Percentiles rank a stretch among this genome's conserved stretches.
Evolutionary conservation across 2,888 invertebrate genomes (phyloP).

Genomic region (Mesorhabditis sp.): DNA sequence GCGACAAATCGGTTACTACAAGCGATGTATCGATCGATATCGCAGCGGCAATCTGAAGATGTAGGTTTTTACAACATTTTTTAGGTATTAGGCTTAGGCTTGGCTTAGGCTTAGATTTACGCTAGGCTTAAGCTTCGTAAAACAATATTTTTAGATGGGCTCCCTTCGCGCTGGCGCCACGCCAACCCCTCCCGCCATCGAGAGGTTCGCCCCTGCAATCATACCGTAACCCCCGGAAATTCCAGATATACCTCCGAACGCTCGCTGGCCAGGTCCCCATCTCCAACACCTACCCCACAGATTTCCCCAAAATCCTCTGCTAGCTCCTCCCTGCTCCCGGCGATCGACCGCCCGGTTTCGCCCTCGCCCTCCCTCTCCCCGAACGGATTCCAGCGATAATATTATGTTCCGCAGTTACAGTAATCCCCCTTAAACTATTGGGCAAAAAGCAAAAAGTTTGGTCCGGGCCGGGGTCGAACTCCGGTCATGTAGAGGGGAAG

Average conservation of each 20-base stretch:
- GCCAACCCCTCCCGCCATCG: background rate
- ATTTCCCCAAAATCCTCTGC: background rate
- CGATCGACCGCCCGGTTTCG: background rate
- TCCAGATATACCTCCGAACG: constrained; percentile 1
- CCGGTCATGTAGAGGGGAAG: no score
- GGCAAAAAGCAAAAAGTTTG: no score
- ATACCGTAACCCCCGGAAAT: background rate
- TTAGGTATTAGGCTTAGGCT: no score
- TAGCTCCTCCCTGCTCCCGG: background rate
- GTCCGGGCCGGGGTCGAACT: no score
- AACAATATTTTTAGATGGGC: background rate
- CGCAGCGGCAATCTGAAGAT: constrained; percentile 6
- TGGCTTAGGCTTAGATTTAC: no score
- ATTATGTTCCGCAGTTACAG: background rate
- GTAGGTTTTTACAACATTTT: background rate
- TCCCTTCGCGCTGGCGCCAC: background rate
- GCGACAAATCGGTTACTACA: background rate
- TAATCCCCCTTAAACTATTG: no score
- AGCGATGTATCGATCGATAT: background rate
- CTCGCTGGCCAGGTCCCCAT: background rate
- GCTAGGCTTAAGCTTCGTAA: no score
- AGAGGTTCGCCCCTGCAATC: background rate
- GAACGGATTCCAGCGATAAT: background rate
- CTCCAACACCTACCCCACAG: background rate
- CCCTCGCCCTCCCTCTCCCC: constrained; percentile 7